Evolutionary conservation across 1,140 invertebrate genomes (phyloP).

Genomic region (Thaumetopoea pityocampa): DNA sequence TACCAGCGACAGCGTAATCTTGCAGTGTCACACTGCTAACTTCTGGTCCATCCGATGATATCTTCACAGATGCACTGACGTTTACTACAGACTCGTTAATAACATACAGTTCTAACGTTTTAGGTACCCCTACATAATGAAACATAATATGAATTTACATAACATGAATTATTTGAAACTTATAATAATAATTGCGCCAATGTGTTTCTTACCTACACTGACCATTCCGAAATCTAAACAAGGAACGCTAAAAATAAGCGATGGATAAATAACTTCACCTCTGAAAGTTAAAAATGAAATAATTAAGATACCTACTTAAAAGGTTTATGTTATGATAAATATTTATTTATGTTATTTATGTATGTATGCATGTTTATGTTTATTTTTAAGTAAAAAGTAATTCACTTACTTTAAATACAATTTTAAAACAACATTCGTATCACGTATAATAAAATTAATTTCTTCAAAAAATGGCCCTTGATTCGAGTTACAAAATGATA

Average conservation of each 20-base stretch:
- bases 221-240: slow-evolving; percentile 59
- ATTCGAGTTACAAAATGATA: slow-evolving; percentile 60
- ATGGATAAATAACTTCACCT: slow-evolving; percentile 59
- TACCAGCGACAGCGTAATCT: slow-evolving; percentile 47
- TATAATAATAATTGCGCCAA: neutral
- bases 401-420: slow-evolving; percentile 59
- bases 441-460: slow-evolving; percentile 53
- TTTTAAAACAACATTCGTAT: slow-evolving; percentile 50
- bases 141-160: neutral
- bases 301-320: neutral
- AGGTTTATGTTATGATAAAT: too few relatives aligned
- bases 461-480: slow-evolving; percentile 68
- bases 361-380: too few relatives aligned
- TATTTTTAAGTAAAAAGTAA: neutral
- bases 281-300: slow-evolving; percentile 33
- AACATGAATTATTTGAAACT: neutral
- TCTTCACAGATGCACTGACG: slow-evolving; percentile 45
- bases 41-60: slow-evolving; percentile 64
- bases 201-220: slow-evolving; percentile 44
- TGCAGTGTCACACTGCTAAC: slow-evolving; percentile 51
- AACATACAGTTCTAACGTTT: slow-evolving; percentile 54
- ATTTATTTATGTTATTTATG: too few relatives aligned
- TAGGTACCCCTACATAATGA: slow-evolving; percentile 50
- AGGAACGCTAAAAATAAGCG: slow-evolving; percentile 53
- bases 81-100: slow-evolving; percentile 60